phyloP scores from a whole-genome alignment of 2,113 vertebrate species.

The Platanista minor region DNA sequence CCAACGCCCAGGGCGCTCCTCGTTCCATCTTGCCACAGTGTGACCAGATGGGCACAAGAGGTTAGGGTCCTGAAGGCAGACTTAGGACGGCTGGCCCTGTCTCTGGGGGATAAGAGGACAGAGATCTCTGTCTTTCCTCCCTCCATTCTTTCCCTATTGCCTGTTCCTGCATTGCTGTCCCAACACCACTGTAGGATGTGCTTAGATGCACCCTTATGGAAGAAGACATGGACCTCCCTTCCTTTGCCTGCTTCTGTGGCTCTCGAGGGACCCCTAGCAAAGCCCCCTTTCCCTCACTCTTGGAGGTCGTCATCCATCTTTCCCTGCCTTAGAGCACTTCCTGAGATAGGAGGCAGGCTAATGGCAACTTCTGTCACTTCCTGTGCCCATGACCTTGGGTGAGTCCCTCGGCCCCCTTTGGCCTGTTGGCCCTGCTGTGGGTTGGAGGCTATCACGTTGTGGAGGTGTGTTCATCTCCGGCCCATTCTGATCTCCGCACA shows the following conservation, averaged over 20 bases:
- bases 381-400: background rate
- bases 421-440: background rate
- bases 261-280: background rate
- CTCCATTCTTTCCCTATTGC: background rate
- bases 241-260: background rate
- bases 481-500: background rate
- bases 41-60: background rate
- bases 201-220: background rate
- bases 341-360: background rate
- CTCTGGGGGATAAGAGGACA: background rate
- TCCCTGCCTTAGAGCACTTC: background rate
- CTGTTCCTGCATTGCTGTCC: background rate
- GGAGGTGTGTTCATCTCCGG: background rate
- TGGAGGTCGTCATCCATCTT: background rate
- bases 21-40: background rate
- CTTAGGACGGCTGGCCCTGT: background rate
- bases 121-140: background rate
- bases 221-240: background rate
- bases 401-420: too few species aligned
- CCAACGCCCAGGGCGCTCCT: background rate
- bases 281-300: background rate
- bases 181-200: background rate
- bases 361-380: background rate
- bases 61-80: background rate
- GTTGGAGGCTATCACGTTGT: rapidly evolving